Conservation (phyloP, 2,888 invertebrate genomes). For the Cancer borealis region DNA sequence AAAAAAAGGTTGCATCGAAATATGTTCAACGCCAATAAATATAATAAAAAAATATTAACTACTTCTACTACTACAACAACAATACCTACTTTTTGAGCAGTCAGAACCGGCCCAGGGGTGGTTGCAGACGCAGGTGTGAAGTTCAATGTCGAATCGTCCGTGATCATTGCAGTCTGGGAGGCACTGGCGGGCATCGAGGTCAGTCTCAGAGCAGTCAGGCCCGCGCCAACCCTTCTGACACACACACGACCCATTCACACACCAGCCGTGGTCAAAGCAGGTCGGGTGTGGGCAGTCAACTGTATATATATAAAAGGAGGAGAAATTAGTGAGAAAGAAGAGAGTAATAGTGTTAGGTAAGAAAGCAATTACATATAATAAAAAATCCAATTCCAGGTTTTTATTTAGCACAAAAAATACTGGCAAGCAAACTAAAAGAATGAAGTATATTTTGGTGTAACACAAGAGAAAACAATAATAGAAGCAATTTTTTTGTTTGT, state of each 20-base stretch:
- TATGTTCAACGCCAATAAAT: too few relatives aligned
- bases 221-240: slow-evolving; percentile 99
- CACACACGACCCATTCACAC: slow-evolving; percentile 94
- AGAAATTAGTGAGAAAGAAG: background rate
- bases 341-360: background rate
- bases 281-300: slow-evolving; percentile 96
- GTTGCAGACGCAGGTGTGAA: slow-evolving; percentile 94
- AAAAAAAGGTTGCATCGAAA: background rate
- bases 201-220: slow-evolving; percentile 92
- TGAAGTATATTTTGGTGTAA: background rate
- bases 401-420: too few relatives aligned
- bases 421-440: background rate
- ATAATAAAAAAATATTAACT: background rate
- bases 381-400: background rate
- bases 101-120: slow-evolving; percentile 97
- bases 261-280: slow-evolving; percentile 96
- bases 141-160: slow-evolving; percentile 93
- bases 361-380: background rate
- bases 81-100: slow-evolving; percentile 90
- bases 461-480: background rate
- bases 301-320: slow-evolving; percentile 79
- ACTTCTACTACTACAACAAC: background rate
- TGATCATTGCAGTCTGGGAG: slow-evolving; percentile 94
- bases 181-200: slow-evolving; percentile 94
- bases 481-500: background rate